A percentile compares a stretch with the other conserved stretches of the same genome.
phyloP scores from a whole-genome alignment of 2,797 vertebrate species.

The Vultur gryphus region DNA sequence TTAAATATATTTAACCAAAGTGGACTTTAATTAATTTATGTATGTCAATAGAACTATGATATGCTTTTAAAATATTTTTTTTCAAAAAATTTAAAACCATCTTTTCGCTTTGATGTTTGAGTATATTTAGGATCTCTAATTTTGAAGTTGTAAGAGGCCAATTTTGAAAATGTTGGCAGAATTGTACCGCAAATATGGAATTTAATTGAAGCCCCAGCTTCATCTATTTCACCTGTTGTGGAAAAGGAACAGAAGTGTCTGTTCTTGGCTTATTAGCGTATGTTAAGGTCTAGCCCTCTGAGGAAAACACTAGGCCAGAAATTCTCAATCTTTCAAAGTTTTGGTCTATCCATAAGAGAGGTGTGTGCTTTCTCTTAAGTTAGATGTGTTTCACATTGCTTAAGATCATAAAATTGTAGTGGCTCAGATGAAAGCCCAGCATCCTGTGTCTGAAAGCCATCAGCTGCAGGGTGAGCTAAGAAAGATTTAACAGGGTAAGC shows the following conservation, averaged over 20 bases:
- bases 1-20: not conserved
- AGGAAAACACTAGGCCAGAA: not conserved
- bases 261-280: not conserved
- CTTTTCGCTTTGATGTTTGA: not conserved
- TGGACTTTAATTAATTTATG: not conserved
- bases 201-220: not conserved
- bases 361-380: not conserved
- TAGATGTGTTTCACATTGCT: not conserved
- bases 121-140: not conserved
- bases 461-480: not conserved
- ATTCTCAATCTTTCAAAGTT: not conserved
- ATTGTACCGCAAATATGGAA: not conserved
- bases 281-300: not conserved
- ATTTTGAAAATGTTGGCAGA: not conserved
- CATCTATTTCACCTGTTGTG: not conserved
- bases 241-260: not conserved
- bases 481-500: not conserved
- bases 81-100: not conserved
- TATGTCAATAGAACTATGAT: not conserved
- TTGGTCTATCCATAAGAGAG: not conserved
- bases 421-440: not conserved
- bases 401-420: not conserved
- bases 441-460: not conserved
- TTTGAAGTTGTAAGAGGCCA: not conserved
- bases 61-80: not conserved